Percentiles rank a stretch among this genome's conserved stretches.
phyloP scores from a whole-genome alignment of 23 tunicate genomes.

The Halocynthia roretzi region DNA sequence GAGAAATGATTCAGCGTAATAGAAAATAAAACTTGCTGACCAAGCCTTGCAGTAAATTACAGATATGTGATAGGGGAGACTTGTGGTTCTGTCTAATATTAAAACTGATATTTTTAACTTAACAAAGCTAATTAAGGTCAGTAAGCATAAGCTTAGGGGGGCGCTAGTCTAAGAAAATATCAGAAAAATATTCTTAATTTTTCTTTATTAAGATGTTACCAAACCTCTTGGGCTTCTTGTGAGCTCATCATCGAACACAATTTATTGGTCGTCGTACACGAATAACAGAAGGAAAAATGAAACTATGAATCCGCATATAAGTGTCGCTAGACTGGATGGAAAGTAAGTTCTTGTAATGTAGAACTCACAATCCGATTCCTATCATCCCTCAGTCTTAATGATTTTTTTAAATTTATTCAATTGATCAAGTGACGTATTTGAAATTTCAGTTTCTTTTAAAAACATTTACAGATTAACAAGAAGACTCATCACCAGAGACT shows the following conservation, averaged over 20 bases:
- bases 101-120: no score
- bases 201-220: slow-evolving; percentile 13
- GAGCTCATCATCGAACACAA: slow-evolving; percentile 31
- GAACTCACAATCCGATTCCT: background rate
- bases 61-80: no score
- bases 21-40: no score
- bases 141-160: no score
- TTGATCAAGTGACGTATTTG: no score
- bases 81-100: no score
- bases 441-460: background rate
- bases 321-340: slow-evolving; percentile 53
- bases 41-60: no score
- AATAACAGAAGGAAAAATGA: background rate
- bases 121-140: no score
- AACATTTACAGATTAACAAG: slow-evolving; percentile 10
- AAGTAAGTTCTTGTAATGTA: slow-evolving; percentile 25
- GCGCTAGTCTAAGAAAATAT: no score
- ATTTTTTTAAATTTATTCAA: no score
- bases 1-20: no score
- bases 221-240: slow-evolving; percentile 47
- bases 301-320: slow-evolving; percentile 22
- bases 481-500: slow-evolving; percentile 2
- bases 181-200: background rate
- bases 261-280: slow-evolving; percentile 55
- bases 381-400: background rate